Evolutionary conservation across 37 sponge, comb jelly and placozoan genomes (phyloP).

Genomic region (Mnemiopsis leidyi): DNA sequence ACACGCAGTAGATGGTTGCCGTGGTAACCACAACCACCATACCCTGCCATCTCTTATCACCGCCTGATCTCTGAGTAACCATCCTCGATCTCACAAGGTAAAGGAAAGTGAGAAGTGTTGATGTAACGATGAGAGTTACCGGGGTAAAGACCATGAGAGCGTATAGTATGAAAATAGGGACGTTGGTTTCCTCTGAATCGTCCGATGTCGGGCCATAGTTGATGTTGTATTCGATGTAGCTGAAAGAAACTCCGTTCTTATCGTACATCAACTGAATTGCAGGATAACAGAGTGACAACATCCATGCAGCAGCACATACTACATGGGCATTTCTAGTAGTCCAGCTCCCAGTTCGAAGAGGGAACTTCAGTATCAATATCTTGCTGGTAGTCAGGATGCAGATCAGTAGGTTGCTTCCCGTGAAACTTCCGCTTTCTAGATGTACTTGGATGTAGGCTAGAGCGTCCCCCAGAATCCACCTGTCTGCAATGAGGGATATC

Average conservation of each 20-base stretch:
- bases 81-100: not conserved
- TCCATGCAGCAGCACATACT: not conserved
- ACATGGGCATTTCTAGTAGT: not conserved
- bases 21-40: conserved; percentile 14
- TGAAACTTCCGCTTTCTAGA: not conserved
- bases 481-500: not conserved
- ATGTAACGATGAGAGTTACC: not conserved
- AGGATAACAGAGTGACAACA: not conserved
- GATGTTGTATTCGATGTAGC: conserved; percentile 27
- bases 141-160: not conserved
- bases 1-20: not conserved
- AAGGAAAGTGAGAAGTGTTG: not conserved
- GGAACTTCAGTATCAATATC: not conserved
- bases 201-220: not conserved
- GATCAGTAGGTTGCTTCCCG: not conserved
- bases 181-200: not conserved
- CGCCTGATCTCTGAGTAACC: not conserved
- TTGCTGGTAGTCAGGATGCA: conserved; percentile 6
- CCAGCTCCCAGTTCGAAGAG: not conserved
- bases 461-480: not conserved
- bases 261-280: not conserved
- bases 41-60: conserved; percentile 16
- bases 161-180: not conserved
- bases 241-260: not conserved
- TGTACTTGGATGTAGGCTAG: not conserved